Evolutionary conservation across 2,888 invertebrate species (phyloP).

Genomic region (Gastrophysa polygoni): DNA sequence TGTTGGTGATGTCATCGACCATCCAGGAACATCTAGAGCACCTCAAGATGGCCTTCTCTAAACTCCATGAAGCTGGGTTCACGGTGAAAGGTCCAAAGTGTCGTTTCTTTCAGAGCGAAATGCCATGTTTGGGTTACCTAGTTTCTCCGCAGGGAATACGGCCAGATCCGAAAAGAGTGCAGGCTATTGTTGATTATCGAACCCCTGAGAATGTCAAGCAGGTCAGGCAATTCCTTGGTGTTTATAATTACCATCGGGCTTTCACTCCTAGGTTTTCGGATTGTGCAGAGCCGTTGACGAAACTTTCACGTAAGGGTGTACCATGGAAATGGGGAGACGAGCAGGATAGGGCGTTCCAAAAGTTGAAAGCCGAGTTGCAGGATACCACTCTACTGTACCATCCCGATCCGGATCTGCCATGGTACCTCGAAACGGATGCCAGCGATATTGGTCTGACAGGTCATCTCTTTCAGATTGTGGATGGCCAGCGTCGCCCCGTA

Average conservation of each 20-base stretch:
- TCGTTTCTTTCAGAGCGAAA: background rate
- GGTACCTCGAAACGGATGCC: background rate
- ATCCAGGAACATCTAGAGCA: background rate
- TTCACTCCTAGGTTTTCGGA: background rate
- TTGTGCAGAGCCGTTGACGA: background rate
- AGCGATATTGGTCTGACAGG: background rate
- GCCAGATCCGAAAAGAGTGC: background rate
- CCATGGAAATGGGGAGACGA: constrained; percentile 2
- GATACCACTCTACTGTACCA: constrained; percentile 1
- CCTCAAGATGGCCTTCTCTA: background rate
- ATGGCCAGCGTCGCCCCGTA: background rate
- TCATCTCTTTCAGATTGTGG: background rate
- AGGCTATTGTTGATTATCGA: background rate
- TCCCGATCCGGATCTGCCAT: constrained; percentile 3
- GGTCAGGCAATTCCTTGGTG: background rate
- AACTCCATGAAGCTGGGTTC: background rate
- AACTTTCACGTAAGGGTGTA: background rate
- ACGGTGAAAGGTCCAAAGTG: background rate
- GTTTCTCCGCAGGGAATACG: background rate
- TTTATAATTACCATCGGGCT: background rate
- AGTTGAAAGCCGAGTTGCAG: constrained; percentile 1
- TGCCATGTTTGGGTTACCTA: background rate
- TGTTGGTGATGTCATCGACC: background rate
- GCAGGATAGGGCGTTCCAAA: constrained; percentile 5
- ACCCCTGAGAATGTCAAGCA: background rate